phyloP scores from a whole-genome alignment of 1,140 invertebrate species.

The Temnothorax curvispinosus region DNA sequence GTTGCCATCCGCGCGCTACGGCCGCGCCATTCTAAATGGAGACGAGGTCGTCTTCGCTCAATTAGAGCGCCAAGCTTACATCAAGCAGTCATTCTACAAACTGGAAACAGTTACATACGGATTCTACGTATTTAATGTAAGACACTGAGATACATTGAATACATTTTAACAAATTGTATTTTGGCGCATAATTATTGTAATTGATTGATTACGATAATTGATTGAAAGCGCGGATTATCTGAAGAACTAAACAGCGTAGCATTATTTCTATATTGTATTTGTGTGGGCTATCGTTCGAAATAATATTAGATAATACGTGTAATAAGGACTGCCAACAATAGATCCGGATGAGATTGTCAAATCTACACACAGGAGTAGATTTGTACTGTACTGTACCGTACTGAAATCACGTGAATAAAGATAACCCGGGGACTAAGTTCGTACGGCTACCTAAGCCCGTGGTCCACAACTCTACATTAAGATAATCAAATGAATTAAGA shows the following conservation, averaged over 20 bases:
- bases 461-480: constrained; percentile 79
- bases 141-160: neutral
- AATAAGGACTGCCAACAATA: neutral
- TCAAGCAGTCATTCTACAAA: neutral
- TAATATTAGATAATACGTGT: neutral
- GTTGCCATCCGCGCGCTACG: constrained; percentile 18
- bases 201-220: neutral
- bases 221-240: neutral
- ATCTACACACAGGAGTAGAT: neutral
- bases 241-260: neutral
- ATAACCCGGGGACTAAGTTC: constrained; percentile 68
- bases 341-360: constrained; percentile 27
- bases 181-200: neutral
- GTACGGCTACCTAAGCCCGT: constrained; percentile 49
- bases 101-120: neutral
- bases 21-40: constrained; percentile 38
- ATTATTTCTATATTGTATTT: neutral
- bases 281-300: neutral
- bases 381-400: constrained; percentile 1
- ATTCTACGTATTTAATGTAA: neutral
- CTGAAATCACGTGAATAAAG: constrained; percentile 71
- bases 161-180: neutral
- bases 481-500: constrained; percentile 82
- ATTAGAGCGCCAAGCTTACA: constrained; percentile 34
- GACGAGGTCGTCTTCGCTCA: constrained; percentile 27